Conservation (phyloP, 2,113 vertebrate species). For the Mastomys coucha region DNA sequence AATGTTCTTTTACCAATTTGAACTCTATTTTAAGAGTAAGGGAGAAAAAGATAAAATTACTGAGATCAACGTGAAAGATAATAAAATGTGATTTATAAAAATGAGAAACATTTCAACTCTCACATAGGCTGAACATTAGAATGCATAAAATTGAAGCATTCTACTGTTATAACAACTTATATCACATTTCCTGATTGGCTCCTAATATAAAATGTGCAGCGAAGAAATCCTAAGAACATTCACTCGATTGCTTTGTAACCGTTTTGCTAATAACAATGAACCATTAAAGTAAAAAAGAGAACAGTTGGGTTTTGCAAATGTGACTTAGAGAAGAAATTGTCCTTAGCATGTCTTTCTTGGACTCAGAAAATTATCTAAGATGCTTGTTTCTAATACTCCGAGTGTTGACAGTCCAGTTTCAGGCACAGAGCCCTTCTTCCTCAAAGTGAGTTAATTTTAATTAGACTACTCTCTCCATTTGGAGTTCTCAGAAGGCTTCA, state of each 20-base stretch:
- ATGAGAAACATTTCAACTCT: slow-evolving; percentile 28
- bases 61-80: slow-evolving; percentile 28
- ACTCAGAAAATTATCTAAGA: slow-evolving; percentile 24
- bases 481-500: slow-evolving; percentile 45
- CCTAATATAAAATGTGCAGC: slow-evolving; percentile 23
- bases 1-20: slow-evolving; percentile 11
- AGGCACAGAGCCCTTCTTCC: slow-evolving; percentile 14
- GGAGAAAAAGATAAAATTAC: not conserved
- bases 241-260: not conserved
- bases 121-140: slow-evolving; percentile 14
- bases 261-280: slow-evolving; percentile 35
- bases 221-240: slow-evolving; percentile 26
- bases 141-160: slow-evolving; percentile 37
- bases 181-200: slow-evolving; percentile 31
- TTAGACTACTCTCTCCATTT: slow-evolving; percentile 27
- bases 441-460: slow-evolving; percentile 50
- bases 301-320: slow-evolving; percentile 6
- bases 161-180: slow-evolving; percentile 42
- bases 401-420: not conserved
- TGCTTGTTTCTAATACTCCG: slow-evolving; percentile 47
- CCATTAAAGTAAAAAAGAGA: slow-evolving; percentile 44
- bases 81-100: slow-evolving; percentile 47
- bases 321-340: slow-evolving; percentile 45
- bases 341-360: slow-evolving; percentile 31
- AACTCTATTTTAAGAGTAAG: slow-evolving; percentile 52